Evolutionary conservation across 92 coral and sea anemone species (phyloP).

Genomic region (Phymanthus crucifer): DNA sequence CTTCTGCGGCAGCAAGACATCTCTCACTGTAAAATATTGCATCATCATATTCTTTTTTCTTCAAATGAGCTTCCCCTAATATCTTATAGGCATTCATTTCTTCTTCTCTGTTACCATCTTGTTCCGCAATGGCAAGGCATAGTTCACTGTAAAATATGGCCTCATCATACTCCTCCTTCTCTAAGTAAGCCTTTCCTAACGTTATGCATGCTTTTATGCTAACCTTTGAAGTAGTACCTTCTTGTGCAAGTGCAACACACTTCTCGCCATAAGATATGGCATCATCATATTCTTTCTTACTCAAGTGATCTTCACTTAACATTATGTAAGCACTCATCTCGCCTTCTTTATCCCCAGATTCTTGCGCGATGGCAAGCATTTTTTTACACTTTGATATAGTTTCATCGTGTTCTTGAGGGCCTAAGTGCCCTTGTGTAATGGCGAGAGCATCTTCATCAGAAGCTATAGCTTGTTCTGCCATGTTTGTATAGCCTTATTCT

Average conservation of each 20-base stretch:
- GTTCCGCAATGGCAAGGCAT: background rate
- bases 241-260: background rate
- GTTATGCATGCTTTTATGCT: background rate
- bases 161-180: background rate
- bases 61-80: background rate
- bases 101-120: background rate
- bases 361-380: background rate
- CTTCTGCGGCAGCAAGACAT: background rate
- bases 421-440: background rate
- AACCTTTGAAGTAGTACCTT: background rate
- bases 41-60: background rate
- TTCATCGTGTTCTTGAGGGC: background rate
- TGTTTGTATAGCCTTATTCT: no score
- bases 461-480: no score
- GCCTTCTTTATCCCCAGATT: no score
- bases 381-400: background rate
- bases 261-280: background rate
- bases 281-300: no score
- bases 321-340: no score
- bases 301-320: no score
- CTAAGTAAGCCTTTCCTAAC: background rate
- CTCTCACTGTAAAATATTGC: background rate
- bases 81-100: background rate
- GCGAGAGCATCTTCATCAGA: no score
- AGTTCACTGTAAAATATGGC: background rate